Base-by-base conservation (phyloP, 2,888 invertebrate species). In the Enchytraeus crypticus region DNA sequence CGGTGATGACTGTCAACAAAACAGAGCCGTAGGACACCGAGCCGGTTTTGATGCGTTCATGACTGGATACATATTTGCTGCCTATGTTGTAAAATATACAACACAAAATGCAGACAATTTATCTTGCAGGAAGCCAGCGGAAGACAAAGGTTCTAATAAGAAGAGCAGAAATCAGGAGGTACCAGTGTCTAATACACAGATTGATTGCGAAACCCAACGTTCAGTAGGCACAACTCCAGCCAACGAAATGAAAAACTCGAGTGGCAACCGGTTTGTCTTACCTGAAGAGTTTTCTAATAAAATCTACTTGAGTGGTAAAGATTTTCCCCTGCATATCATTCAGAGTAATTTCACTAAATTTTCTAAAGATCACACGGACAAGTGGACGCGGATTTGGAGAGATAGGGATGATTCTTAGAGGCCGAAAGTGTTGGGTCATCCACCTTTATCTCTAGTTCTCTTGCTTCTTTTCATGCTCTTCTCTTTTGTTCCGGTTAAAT, bases 21-120 rank as follows among this genome's bases (percentile, higher is more conserved):
- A 51, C 18, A 32, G 54, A 8, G 55, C 58, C 56, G 72, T 73
- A 4, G 73, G 76, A 30, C 81, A 81, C 68, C 64, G 79, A 21
- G 79, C 81, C 49, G 80, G 80, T 0, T 79, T 74, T 70, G 81
- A 81, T 71, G 78, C 80, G 1, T 81, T 80, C 64, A 81, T 80
- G 80, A 81, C 81, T 18, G 80, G 79, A 3, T 79, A 74, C 63
- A 71, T 73, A 38, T 74, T 80, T 68, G 74, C 78, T 3, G 68
- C 67, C 29, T 74, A 72, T 58, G 34, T 74, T 3, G 59, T 68
- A 11, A 65, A 70, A 46, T 68, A 69, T 53, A 66, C 69, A 0
- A 65, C n/a, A n/a, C n/a, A n/a, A n/a, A n/a, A n/a, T n/a, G 64
- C 46, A 49, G 53, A 5, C 51, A 51, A 32, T 46, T 21, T 5